Percentiles rank a stretch among this genome's conserved stretches.
phyloP scores from a whole-genome alignment of 1,140 invertebrate species.

The Scaptomyza graminum region DNA sequence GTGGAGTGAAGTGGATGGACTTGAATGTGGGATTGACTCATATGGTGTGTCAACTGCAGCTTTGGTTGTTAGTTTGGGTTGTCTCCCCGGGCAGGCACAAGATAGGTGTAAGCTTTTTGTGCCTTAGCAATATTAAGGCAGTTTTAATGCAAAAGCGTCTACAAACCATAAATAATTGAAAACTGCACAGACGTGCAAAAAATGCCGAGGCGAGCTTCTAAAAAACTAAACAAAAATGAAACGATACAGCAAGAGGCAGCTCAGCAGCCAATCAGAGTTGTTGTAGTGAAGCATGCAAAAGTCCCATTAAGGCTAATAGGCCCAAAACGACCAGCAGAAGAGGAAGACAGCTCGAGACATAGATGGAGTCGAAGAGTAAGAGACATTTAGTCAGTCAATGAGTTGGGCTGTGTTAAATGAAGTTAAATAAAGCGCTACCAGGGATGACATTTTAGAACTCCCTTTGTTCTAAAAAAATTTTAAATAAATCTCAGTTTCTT shows the following conservation, averaged over 20 bases:
- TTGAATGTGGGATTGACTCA: constrained; percentile 52
- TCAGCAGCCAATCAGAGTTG: constrained; percentile 48
- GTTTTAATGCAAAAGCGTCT: constrained; percentile 72
- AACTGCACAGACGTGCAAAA: constrained; percentile 73
- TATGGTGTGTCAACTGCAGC: constrained; percentile 60
- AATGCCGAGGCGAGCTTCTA: constrained; percentile 47
- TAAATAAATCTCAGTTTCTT: too few relatives aligned
- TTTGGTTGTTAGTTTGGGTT: constrained; percentile 49
- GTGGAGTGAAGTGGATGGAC: not conserved
- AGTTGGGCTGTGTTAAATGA: not conserved
- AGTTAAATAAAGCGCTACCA: constrained; percentile 3
- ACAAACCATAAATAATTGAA: constrained; percentile 77
- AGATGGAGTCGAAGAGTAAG: not conserved
- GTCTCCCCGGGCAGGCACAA: constrained; percentile 34
- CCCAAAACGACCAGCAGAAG: constrained; percentile 57
- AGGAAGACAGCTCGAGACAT: constrained; percentile 41
- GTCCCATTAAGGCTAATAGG: constrained; percentile 75
- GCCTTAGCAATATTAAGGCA: constrained; percentile 63
- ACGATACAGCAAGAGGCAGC: constrained; percentile 45
- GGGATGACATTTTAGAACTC: not conserved
- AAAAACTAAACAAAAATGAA: constrained; percentile 26
- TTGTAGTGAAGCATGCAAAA: constrained; percentile 70
- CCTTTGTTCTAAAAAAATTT: too few relatives aligned
- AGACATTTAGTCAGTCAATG: constrained; percentile 48
- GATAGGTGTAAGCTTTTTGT: constrained; percentile 17